Percentiles rank a stretch among this genome's conserved stretches.
These are phyloP conservation scores for Chaetops frenatus DNA, from an alignment of 2,113 vertebrate species.

Conservation along the genomic window DNA sequence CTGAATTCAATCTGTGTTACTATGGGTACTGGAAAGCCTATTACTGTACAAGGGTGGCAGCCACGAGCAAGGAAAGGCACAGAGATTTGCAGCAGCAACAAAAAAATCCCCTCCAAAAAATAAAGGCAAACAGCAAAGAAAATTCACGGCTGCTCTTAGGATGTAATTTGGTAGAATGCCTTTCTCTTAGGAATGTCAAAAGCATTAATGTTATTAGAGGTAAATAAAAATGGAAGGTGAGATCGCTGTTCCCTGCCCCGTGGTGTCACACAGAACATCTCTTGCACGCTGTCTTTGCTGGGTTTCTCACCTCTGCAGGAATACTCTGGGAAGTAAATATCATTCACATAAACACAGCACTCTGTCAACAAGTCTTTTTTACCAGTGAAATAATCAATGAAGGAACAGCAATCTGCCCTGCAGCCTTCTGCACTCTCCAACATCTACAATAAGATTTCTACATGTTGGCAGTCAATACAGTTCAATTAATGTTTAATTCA, in stretches of 20 bases:
- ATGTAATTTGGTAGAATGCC: not conserved
- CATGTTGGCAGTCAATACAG: conserved; percentile 49
- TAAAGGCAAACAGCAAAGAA: not conserved
- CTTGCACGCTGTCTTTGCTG: not conserved
- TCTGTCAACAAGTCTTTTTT: conserved; percentile 59
- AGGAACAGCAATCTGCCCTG: conserved; percentile 34
- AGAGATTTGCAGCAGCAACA: not conserved
- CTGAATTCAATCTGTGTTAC: conserved; percentile 45
- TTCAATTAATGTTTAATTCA: conserved; percentile 72
- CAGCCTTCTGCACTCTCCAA: conserved; percentile 35
- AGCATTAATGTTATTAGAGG: not conserved
- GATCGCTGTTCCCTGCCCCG: not conserved
- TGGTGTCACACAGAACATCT: not conserved
- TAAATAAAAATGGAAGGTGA: not conserved
- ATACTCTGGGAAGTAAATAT: conserved; percentile 26
- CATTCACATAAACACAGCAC: conserved; percentile 9
- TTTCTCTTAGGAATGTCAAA: not conserved
- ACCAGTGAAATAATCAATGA: conserved; percentile 52
- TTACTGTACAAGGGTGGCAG: conserved; percentile 22
- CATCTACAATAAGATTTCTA: conserved; percentile 50
- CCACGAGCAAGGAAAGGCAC: not conserved
- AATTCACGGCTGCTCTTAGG: not conserved
- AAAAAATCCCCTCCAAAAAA: not conserved
- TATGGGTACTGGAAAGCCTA: conserved; percentile 59
- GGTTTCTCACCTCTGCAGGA: not conserved